Evolutionary conservation across 1,140 invertebrate species (phyloP).

Genomic region (Harpegnathos saltator): DNA sequence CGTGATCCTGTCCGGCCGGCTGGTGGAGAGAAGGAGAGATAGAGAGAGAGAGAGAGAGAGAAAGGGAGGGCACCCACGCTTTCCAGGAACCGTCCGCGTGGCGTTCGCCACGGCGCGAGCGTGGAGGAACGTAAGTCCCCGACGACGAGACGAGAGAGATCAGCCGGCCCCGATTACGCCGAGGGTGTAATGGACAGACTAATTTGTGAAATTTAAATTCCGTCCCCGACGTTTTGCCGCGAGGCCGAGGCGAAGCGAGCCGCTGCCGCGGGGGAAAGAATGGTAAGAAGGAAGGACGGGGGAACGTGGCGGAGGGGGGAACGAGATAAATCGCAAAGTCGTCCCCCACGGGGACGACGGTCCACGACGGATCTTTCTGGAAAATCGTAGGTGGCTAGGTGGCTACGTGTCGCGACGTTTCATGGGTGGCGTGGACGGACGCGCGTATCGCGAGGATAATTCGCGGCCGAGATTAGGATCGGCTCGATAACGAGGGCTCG

Average conservation of each 20-base stretch:
- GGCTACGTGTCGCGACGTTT: conserved; percentile 31
- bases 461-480: conserved; percentile 36
- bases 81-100: conserved; percentile 78
- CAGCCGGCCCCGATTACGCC: conserved; percentile 78
- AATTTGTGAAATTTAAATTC: conserved; percentile 86
- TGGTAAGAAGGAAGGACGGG: too few species aligned
- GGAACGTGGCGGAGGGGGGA: too few species aligned
- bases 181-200: conserved; percentile 85
- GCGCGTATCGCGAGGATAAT: conserved; percentile 41
- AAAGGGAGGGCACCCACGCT: conserved; percentile 78
- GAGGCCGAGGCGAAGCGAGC: conserved; percentile 58
- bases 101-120: conserved; percentile 19
- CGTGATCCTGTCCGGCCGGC: conserved; percentile 75
- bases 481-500: background rate
- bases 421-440: conserved; percentile 32
- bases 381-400: conserved; percentile 76
- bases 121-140: conserved; percentile 19
- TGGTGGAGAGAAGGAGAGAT: conserved; percentile 9
- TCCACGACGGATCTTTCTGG: conserved; percentile 77
- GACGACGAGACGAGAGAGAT: conserved; percentile 67
- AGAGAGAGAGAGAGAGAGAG: background rate
- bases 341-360: conserved; percentile 27
- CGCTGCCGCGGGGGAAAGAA: conserved; percentile 14
- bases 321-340: conserved; percentile 67
- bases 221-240: conserved; percentile 80